phyloP scores from a whole-genome alignment of 2,797 vertebrate genomes.

The Pangasius sanitwongsei region DNA sequence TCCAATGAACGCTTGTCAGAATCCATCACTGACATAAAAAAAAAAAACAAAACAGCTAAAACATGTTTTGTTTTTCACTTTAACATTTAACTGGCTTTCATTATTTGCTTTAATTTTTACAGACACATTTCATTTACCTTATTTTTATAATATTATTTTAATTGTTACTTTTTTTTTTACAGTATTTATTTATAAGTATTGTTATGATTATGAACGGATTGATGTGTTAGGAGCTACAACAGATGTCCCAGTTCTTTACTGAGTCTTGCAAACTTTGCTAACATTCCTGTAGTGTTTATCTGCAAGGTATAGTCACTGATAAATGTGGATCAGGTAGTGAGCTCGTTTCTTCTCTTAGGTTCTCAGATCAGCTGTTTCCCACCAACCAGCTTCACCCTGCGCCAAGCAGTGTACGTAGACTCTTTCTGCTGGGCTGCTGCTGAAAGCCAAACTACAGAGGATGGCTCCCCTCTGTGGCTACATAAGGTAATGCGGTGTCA shows the following conservation, averaged over 20 bases:
- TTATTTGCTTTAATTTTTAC: neutral
- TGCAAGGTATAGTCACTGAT: neutral
- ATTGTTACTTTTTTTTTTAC: too few species aligned
- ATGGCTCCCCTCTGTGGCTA: conserved; percentile 83
- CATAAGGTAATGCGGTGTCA: conserved; percentile 82
- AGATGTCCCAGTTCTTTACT: neutral
- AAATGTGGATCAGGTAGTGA: neutral
- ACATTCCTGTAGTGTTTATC: neutral
- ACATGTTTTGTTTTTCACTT: neutral
- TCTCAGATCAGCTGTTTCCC: conserved; percentile 95
- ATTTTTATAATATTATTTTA: too few species aligned
- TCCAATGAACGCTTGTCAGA: neutral
- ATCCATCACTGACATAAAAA: neutral
- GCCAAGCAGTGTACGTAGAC: conserved; percentile 88
- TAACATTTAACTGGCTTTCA: too few species aligned
- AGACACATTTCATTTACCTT: too few species aligned
- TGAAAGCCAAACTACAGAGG: conserved; percentile 77
- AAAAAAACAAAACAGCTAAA: neutral
- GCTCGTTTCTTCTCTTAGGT: conserved; percentile 71
- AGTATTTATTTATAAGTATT: too few species aligned
- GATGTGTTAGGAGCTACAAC: neutral
- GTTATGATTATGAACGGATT: too few species aligned
- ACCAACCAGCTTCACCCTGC: conserved; percentile 85
- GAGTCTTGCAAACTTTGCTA: neutral
- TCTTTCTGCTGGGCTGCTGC: conserved; percentile 95